Conservation (phyloP, 2,888 invertebrate species). For the Xylophagus ater region DNA sequence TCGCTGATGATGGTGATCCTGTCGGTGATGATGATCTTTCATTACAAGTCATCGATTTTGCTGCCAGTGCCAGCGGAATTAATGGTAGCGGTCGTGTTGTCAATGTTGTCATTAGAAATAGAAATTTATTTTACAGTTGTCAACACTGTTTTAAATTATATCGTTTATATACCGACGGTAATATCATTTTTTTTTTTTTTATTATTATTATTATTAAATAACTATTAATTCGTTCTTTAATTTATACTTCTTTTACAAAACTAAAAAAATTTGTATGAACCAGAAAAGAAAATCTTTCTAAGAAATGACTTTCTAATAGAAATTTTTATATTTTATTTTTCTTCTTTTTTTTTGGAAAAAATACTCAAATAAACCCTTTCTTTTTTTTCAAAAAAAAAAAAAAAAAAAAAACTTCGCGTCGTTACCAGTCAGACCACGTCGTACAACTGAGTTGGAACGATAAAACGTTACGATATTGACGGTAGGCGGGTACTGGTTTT, state of each 20-base stretch:
- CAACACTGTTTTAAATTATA: no score
- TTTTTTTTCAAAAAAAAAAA: background rate
- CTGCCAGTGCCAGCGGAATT: constrained; percentile 11
- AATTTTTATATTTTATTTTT: no score
- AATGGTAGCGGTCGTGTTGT: constrained; percentile 20
- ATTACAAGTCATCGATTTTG: constrained; percentile 15
- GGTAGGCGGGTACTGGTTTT: constrained; percentile 9
- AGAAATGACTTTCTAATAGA: no score
- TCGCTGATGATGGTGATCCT: constrained; percentile 4
- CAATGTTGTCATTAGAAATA: constrained; percentile 23
- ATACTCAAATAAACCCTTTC: constrained; percentile 6
- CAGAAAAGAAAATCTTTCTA: no score
- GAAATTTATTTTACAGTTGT: no score
- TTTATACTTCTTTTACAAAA: no score
- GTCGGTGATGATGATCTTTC: constrained; percentile 11
- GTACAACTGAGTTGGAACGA: constrained; percentile 25
- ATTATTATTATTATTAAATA: no score
- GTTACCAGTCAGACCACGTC: constrained; percentile 27
- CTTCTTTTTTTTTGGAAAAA: no score
- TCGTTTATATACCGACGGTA: constrained; percentile 18
- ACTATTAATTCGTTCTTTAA: no score
- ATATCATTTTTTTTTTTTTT: no score
- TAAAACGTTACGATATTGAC: constrained; percentile 19
- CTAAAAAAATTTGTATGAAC: no score
- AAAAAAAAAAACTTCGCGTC: constrained; percentile 18